Evolutionary conservation across 30 jellyfish, hydroid and myxozoan genomes (phyloP), one percentile per base, ranked within the genome.

Genomic region (Aurelia aurita complex sp. Pacific): DNA sequence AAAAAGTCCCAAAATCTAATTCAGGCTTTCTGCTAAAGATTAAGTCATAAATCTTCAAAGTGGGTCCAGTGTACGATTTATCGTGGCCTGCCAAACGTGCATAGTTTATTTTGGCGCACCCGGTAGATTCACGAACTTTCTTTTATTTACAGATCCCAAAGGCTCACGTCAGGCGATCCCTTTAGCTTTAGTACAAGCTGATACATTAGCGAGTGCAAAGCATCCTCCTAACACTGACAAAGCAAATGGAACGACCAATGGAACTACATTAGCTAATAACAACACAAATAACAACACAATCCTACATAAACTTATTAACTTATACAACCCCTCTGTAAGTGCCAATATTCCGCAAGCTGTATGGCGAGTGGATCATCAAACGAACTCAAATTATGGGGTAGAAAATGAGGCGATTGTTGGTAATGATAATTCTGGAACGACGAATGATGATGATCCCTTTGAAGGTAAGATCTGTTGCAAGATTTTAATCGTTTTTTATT

Each of bases 121-220:
- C n/a, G n/a, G n/a, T n/a, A 17, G 5, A 66, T 59, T 9, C 17
- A 13, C 5, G 18, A 19, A 64, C 10, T 50, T 17, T 65, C 67
- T 33, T 72, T 36, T 0, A 55, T n/a, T 42, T 35, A 40, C 53
- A 76, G 88, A 73, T 17, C 62, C 70, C 6, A 72, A 60, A 53
- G 91, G 64, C 65, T 65, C 61, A 38, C 90, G 97, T 5, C 99
- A 95, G 87, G 99, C 99, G 1, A 95, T 95, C 65, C 98, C 99
- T 10, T 70, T 95, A 65, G 99, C 97, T 6, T 52, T 95, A 2
- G 98, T 90, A 32, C 99, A 95, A 83, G 98, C 92, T 3, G 97
- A 89, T 42, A 85, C 90, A 23, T 74, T 89, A n/a, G 97, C 97
- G 29, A 67, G 75, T 33, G 97, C 97, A 16, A 89, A 89, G 76